These are phyloP conservation scores for Scatophagus argus DNA, from an alignment of 2,113 vertebrate genomes.

Conservation along the genomic window DNA sequence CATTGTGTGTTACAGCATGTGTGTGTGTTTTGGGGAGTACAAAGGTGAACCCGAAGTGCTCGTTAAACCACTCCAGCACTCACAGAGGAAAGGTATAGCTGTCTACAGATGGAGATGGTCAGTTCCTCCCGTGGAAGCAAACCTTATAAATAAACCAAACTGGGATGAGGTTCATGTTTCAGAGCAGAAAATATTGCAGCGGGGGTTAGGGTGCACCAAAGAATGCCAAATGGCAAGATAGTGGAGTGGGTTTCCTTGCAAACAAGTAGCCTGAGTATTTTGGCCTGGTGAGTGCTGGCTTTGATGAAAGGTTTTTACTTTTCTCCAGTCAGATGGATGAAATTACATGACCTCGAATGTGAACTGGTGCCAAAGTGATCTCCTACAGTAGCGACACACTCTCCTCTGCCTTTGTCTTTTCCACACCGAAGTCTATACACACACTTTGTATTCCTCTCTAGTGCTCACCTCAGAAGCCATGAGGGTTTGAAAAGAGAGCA, in stretches of 20 bases:
- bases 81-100: constrained; percentile 44
- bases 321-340: constrained; percentile 34
- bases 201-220: background rate
- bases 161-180: constrained; percentile 25
- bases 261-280: constrained; percentile 16
- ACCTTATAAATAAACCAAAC: constrained; percentile 52
- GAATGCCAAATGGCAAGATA: constrained; percentile 6
- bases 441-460: constrained; percentile 8
- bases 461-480: constrained; percentile 24
- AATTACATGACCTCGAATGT: constrained; percentile 54
- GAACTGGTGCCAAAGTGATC: constrained; percentile 34
- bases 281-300: constrained; percentile 9
- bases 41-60: constrained; percentile 51
- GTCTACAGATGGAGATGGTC: constrained; percentile 32
- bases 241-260: constrained; percentile 22
- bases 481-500: background rate
- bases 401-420: constrained; percentile 42
- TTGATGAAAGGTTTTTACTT: constrained; percentile 36
- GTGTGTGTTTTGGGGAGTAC: constrained; percentile 8
- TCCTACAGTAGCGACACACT: constrained; percentile 9
- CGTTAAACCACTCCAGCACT: constrained; percentile 51
- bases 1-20: constrained; percentile 15
- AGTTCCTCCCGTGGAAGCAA: constrained; percentile 36
- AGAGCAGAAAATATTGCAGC: constrained; percentile 14
- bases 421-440: constrained; percentile 1